Evolutionary conservation across 1,140 invertebrate species (phyloP).

Genomic region (Campoletis sonorensis): DNA sequence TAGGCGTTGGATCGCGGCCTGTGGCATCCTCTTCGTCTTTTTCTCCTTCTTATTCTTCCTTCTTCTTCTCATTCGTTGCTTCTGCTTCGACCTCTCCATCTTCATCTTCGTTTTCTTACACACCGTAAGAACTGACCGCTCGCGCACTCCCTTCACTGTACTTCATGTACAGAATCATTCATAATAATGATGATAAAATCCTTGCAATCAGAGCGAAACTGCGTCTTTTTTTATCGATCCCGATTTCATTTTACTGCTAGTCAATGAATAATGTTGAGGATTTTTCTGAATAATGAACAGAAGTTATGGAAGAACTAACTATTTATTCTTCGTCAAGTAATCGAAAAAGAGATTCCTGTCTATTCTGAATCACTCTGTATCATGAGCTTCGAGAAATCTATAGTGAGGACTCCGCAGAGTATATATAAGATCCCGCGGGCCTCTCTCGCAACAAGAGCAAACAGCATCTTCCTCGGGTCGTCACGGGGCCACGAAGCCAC

Average conservation of each 20-base stretch:
- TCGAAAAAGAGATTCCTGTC: not conserved
- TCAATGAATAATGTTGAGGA: not conserved
- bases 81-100: conserved; percentile 46
- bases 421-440: conserved; percentile 43
- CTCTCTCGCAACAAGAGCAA: conserved; percentile 71
- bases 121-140: conserved; percentile 45
- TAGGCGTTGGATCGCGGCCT: conserved; percentile 50
- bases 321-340: too few species aligned
- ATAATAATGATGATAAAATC: not conserved
- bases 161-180: not conserved
- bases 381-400: not conserved
- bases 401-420: conserved; percentile 7
- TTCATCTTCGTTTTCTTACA: conserved; percentile 48
- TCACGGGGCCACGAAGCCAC: conserved; percentile 71
- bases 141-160: conserved; percentile 11
- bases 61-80: conserved; percentile 33
- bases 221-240: not conserved
- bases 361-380: not conserved
- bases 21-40: conserved; percentile 40
- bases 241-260: not conserved
- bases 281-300: not conserved
- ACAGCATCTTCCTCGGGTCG: conserved; percentile 67
- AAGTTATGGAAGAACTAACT: too few species aligned
- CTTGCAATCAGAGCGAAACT: not conserved
- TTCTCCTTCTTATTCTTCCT: conserved; percentile 47